Evolutionary conservation across 2,888 invertebrate genomes (phyloP).

Genomic region (Dorcus parallelipipedus): DNA sequence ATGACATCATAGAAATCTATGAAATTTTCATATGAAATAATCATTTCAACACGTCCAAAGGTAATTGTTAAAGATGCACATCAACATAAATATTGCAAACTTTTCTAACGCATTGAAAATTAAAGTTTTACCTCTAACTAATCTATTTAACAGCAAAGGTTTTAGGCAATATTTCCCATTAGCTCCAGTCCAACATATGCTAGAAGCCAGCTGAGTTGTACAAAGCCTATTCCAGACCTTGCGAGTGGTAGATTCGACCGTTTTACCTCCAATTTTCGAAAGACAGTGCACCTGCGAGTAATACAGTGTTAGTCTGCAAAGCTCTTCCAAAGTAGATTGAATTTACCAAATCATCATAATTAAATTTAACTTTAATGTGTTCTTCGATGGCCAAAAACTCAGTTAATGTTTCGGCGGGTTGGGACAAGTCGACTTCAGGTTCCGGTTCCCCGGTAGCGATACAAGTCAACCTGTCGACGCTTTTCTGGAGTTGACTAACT

Average conservation of each 20-base stretch:
- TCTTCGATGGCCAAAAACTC: constrained; percentile 20
- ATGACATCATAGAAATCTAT: no score
- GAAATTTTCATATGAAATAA: no score
- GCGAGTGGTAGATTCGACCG: constrained; percentile 19
- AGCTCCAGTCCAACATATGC: constrained; percentile 22
- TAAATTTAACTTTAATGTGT: constrained; percentile 16
- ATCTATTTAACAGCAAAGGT: constrained; percentile 9
- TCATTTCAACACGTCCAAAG: no score
- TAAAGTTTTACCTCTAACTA: constrained; percentile 15
- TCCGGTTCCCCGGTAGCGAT: constrained; percentile 19
- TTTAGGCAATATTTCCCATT: constrained; percentile 21
- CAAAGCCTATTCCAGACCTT: constrained; percentile 19
- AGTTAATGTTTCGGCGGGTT: constrained; percentile 15
- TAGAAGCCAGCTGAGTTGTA: constrained; percentile 17
- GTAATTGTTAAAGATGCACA: no score
- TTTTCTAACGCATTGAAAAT: background rate
- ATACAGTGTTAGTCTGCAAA: background rate
- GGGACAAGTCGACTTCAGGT: constrained; percentile 14
- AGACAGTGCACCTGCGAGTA: constrained; percentile 9
- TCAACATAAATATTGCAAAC: background rate
- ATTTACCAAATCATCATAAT: constrained; percentile 18
- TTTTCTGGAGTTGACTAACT: constrained; percentile 12
- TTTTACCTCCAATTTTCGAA: constrained; percentile 18
- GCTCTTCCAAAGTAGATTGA: background rate
- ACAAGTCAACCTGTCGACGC: constrained; percentile 14